phyloP scores from a whole-genome alignment of 2,888 invertebrate species.

The Drosophila ezoana region DNA sequence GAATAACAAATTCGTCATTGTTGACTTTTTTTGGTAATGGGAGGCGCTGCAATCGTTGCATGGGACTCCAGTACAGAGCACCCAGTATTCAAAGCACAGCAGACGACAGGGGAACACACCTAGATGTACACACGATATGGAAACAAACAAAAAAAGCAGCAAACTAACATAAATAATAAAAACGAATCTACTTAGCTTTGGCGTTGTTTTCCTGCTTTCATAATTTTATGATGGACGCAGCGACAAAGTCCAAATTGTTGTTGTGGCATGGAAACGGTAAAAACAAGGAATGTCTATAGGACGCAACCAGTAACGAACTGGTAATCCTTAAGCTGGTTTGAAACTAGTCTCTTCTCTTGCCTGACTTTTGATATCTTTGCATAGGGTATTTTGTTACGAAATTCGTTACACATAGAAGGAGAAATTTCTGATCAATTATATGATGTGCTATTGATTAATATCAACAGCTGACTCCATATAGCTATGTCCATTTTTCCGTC shows the following conservation, averaged over 20 bases:
- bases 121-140: constrained; percentile 43
- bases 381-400: too few species aligned
- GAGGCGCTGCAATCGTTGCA: constrained; percentile 31
- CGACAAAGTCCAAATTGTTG: constrained; percentile 47
- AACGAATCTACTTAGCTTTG: constrained; percentile 46
- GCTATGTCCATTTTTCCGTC: too few species aligned
- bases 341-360: constrained; percentile 1
- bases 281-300: constrained; percentile 20
- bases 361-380: too few species aligned
- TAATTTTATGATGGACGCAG: constrained; percentile 52
- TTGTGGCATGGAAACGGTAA: constrained; percentile 44
- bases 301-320: constrained; percentile 2
- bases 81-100: background rate
- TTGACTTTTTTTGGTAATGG: constrained; percentile 31
- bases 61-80: constrained; percentile 4
- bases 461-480: too few species aligned
- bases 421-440: too few species aligned
- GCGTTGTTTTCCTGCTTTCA: constrained; percentile 56
- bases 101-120: constrained; percentile 49
- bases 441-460: too few species aligned
- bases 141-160: constrained; percentile 49
- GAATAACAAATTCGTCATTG: constrained; percentile 29
- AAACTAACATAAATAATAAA: constrained; percentile 35
- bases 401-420: too few species aligned
- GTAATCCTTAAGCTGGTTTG: constrained; percentile 36